These are phyloP conservation scores for Antigone vipio DNA, from an alignment of 2,113 vertebrate species.

Conservation along the genomic window DNA sequence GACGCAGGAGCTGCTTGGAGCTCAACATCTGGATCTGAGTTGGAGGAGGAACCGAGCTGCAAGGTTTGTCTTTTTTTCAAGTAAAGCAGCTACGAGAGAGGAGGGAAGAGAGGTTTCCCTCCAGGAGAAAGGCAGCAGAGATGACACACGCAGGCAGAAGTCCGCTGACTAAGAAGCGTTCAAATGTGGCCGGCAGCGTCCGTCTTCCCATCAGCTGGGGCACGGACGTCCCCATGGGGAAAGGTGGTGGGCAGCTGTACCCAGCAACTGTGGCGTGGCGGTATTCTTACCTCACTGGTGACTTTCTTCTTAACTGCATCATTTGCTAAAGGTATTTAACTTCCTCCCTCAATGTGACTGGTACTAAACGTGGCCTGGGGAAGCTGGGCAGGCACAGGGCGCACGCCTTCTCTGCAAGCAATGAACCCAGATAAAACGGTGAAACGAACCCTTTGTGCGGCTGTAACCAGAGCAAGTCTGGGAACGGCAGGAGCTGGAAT, in stretches of 20 bases:
- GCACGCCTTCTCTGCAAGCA: rapidly evolving
- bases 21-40: not conserved
- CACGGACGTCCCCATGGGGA: not conserved
- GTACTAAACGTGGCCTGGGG: rapidly evolving
- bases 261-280: not conserved
- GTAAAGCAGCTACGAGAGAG: not conserved
- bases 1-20: not conserved
- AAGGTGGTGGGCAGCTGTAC: rapidly evolving
- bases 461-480: not conserved
- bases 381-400: not conserved
- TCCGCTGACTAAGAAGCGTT: not conserved
- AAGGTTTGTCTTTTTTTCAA: not conserved
- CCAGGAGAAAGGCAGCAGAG: not conserved
- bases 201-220: not conserved
- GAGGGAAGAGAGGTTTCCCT: not conserved
- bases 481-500: not conserved
- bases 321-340: not conserved
- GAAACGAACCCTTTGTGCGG: not conserved
- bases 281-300: not conserved
- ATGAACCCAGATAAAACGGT: not conserved
- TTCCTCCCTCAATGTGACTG: rapidly evolving
- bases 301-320: not conserved
- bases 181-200: rapidly evolving
- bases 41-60: not conserved
- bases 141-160: not conserved